Base-by-base conservation (phyloP, 2,888 invertebrate genomes). In the Villa cingulata region DNA sequence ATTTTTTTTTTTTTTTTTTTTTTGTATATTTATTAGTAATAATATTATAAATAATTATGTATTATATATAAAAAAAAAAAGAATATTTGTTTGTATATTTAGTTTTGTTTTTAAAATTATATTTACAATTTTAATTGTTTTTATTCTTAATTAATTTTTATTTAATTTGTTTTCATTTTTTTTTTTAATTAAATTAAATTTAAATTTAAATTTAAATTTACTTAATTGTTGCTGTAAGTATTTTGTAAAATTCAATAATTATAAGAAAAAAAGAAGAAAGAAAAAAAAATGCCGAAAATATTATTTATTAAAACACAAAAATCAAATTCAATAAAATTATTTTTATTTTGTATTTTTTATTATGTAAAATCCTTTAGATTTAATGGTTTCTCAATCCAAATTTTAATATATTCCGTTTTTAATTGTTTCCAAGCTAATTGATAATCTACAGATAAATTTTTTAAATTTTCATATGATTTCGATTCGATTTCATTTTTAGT, bases 311-410 rank as follows among this genome's bases (percentile, higher is more conserved):
- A 32, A 23, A 23, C 4, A 23, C 23, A 23, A 23, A 23, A 23
- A 23, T n/a, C 23, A 23, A 23, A 23, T 6, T 23, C 23, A 23
- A 23, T 23, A 23, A 23, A 7, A 7, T 23, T 23, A 6, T 23
- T 6, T 23, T 23, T 23, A 23, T 23, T 23, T 23, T 23, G 5
- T 23, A 7, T 23, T 23, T 23, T n/a, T n/a, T n/a, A n/a, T n/a
- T n/a, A n/a, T n/a, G n/a, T n/a, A n/a, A 20, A 36, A 15, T n/a
- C 15, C 9, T 36, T 34, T n/a, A 64, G 49, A 12, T 56, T 39
- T 0, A 46, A 46, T 3, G 76, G 73, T 59, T 78, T 78, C 1
- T 56, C 54, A 10, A 76, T 75, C 79, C 79, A 80, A 43, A 64
- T 61, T 58, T 68, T 67, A 56, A 79, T 78, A 57, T 74, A 72